These are phyloP conservation scores for Elegia similella DNA, from an alignment of 2,888 invertebrate species.

Conservation along the genomic window DNA sequence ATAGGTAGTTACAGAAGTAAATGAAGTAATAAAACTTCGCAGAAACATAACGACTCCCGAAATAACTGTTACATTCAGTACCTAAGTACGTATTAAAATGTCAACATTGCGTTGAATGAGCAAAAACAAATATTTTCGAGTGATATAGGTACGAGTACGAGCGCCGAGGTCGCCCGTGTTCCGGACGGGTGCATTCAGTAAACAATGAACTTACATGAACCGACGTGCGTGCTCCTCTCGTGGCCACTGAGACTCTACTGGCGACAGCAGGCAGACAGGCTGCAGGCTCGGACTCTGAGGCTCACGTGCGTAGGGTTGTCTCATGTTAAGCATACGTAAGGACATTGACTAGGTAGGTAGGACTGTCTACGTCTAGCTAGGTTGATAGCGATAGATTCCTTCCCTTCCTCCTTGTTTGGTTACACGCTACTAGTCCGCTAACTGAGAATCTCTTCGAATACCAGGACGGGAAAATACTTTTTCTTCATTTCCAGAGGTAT, in stretches of 20 bases:
- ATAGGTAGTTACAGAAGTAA: no score
- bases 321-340: background rate
- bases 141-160: background rate
- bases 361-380: no score
- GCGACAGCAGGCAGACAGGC: conserved; percentile 5
- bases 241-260: conserved; percentile 43
- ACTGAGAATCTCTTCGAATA: no score
- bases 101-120: conserved; percentile 1
- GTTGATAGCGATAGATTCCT: no score
- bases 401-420: no score
- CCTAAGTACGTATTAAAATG: background rate
- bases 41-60: background rate
- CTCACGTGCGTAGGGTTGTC: conserved; percentile 29
- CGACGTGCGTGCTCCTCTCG: conserved; percentile 37
- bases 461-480: no score
- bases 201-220: conserved; percentile 45
- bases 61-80: background rate
- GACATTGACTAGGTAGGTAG: background rate
- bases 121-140: background rate
- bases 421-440: no score
- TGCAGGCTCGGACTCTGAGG: conserved; percentile 18
- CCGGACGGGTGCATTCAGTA: conserved; percentile 32
- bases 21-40: background rate
- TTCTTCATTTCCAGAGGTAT: no score
- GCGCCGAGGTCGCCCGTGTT: conserved; percentile 29